A percentile compares a stretch with the other conserved stretches of the same genome.
Evolutionary conservation across 2,888 invertebrate species (phyloP).

Genomic region (Branchinecta sandiegonensis): DNA sequence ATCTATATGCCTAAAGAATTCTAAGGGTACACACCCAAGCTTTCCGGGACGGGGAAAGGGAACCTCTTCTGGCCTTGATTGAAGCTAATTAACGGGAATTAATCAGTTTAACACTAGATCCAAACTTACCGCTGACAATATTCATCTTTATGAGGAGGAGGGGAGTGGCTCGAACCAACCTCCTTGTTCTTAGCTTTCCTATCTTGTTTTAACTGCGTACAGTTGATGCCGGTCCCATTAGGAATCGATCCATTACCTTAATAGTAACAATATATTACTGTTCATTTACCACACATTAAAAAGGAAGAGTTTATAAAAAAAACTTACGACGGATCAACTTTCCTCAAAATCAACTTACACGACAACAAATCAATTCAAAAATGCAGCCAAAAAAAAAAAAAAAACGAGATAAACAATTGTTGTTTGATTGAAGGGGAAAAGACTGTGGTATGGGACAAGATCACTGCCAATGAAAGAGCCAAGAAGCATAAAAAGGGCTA

Average conservation of each 20-base stretch:
- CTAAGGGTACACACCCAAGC: too few relatives aligned
- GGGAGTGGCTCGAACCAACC: conserved; percentile 33
- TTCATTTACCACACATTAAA: neutral
- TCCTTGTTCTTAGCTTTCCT: conserved; percentile 37
- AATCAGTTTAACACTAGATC: neutral
- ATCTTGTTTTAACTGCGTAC: conserved; percentile 35
- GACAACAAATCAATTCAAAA: too few relatives aligned
- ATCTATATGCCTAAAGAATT: too few relatives aligned
- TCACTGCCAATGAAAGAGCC: too few relatives aligned
- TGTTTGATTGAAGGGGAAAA: too few relatives aligned
- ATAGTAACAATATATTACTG: neutral
- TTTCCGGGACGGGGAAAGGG: too few relatives aligned
- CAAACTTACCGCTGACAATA: conserved; percentile 37
- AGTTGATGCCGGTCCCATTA: neutral
- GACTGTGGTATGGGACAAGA: too few relatives aligned
- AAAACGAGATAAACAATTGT: too few relatives aligned
- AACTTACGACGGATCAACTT: neutral
- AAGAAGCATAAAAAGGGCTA: too few relatives aligned
- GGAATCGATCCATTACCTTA: conserved; percentile 9
- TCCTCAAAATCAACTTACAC: too few relatives aligned
- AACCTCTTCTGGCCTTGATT: too few relatives aligned
- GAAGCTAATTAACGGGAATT: neutral
- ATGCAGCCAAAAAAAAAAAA: too few relatives aligned
- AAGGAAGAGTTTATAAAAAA: neutral
- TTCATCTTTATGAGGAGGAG: conserved; percentile 35